Base-by-base conservation (phyloP, 2,888 invertebrate genomes). In the Drosophila subquinaria region DNA sequence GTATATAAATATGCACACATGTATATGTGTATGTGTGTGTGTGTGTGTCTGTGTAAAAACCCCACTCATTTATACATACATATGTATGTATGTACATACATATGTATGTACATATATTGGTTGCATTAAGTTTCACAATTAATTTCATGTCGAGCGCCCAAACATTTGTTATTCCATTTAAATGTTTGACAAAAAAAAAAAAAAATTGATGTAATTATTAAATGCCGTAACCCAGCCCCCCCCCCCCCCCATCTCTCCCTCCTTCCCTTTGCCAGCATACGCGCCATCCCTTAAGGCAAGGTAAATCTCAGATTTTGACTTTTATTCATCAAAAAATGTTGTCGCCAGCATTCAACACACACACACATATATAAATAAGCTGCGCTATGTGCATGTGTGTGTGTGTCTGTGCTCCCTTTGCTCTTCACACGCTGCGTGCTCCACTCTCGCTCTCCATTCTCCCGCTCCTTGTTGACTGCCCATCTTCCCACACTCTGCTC, bases 131-230 rank as follows among this genome's bases (percentile, higher is more conserved):
- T 23, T 13, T 45, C 8, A 23, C 43, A 43, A 43, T 35, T 20
- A 23, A 35, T 55, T 55, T 55, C 42, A 45, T 45, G 43, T 56
- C 33, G n/a, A 10, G n/a, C 42, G 43, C 50, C 52, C 11, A 20
- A 42, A 62, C 30, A 43, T 51, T 66, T 57, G 40, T 50, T 40
- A 48, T 70, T 57, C 42, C n/a, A 75, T 72, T 75, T 65, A 76
- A 88, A 83, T 85, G 76, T 77, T 30, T 6, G 8, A 38, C 0
- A 38, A 8, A 38, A 38, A 6, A 6, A n/a, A 59, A 67, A 73
- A 85, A 59, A 69, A 73, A 88, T 88, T 88, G 86, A 82, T 83
- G 80, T 88, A 88, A 88, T 88, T 87, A 84, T 79, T 79, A 70
- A 73, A 43, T 57, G 45, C 15, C 15, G 56, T 35, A 36, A 43